Conservation (phyloP, 2,888 invertebrate genomes). For the Boloria euphrosyne region DNA sequence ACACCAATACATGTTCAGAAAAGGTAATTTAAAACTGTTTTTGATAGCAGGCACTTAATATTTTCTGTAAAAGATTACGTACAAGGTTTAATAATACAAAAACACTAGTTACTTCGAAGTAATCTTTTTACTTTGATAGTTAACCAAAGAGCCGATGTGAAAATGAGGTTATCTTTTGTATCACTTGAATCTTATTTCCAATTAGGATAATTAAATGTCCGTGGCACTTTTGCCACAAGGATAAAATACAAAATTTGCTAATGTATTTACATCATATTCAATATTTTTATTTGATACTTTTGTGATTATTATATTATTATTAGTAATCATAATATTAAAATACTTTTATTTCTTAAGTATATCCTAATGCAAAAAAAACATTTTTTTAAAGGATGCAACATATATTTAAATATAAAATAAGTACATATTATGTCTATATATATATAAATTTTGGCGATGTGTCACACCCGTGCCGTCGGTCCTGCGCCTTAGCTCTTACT, state of each 20-base stretch:
- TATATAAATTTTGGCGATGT: too few species aligned
- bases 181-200: slow-evolving; percentile 17
- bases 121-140: slow-evolving; percentile 17
- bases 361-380: too few species aligned
- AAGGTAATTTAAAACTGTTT: background rate
- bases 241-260: background rate
- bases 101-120: slow-evolving; percentile 16
- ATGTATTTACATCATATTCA: background rate
- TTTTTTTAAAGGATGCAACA: too few species aligned
- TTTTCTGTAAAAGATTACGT: background rate
- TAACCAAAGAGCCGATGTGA: slow-evolving; percentile 18
- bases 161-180: slow-evolving; percentile 21
- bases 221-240: slow-evolving; percentile 1
- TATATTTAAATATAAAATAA: too few species aligned
- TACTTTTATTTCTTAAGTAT: too few species aligned
- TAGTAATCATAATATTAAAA: too few species aligned
- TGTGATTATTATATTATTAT: too few species aligned
- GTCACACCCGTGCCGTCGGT: too few species aligned
- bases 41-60: background rate
- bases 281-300: background rate
- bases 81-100: background rate
- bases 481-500: too few species aligned
- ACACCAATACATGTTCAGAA: too few species aligned
- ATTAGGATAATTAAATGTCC: slow-evolving; percentile 21
- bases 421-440: too few species aligned